phyloP scores from a whole-genome alignment of 2,888 invertebrate species.

The Elysia crispata region DNA sequence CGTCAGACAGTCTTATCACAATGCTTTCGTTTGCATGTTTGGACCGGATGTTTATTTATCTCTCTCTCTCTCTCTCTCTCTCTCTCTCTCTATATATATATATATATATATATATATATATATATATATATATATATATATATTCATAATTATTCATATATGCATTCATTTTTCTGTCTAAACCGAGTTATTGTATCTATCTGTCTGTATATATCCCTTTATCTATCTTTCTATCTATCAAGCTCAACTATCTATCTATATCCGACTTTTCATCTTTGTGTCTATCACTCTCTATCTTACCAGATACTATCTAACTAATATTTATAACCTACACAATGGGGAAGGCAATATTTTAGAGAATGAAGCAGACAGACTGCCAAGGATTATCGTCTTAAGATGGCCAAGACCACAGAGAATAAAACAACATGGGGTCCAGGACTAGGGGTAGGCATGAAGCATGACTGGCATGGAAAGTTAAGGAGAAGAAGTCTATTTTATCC shows the following conservation, averaged over 20 bases:
- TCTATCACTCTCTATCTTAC: background rate
- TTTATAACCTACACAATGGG: too few species aligned
- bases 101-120: background rate
- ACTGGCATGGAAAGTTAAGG: background rate
- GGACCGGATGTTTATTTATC: background rate
- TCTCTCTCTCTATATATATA: background rate
- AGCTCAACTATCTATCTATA: background rate
- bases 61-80: background rate
- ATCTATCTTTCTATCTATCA: conserved; percentile 2
- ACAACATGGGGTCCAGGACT: background rate
- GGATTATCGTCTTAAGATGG: background rate
- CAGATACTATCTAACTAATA: background rate
- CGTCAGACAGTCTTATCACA: too few species aligned
- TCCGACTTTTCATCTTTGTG: background rate
- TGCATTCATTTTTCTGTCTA: background rate
- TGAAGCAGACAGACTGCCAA: background rate
- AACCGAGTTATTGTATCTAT: background rate
- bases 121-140: background rate
- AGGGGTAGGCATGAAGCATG: background rate
- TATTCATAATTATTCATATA: background rate
- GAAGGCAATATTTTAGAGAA: background rate
- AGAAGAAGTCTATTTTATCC: too few species aligned
- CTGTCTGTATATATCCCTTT: conserved; percentile 16
- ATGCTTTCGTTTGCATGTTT: too few species aligned
- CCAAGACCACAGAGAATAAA: too few species aligned